Evolutionary conservation across 1,140 invertebrate species (phyloP).

Genomic region (Apis cerana): DNA sequence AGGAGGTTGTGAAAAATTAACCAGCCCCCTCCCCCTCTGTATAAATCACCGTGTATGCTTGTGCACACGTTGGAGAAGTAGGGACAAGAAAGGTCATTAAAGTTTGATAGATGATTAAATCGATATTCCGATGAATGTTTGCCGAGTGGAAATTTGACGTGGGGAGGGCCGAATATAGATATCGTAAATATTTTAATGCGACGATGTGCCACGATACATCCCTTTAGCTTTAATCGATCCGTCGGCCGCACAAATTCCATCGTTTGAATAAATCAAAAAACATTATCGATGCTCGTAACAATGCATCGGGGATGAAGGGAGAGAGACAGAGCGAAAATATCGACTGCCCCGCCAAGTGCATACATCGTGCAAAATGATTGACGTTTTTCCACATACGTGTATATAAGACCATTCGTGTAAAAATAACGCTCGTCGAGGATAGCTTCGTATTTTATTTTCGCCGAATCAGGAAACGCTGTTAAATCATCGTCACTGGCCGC

Average conservation of each 20-base stretch:
- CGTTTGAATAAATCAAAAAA: slow-evolving; percentile 55
- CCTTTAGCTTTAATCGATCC: slow-evolving; percentile 52
- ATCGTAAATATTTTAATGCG: slow-evolving; percentile 60
- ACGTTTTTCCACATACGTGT: not conserved
- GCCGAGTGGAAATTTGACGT: slow-evolving; percentile 32
- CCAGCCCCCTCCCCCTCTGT: not conserved
- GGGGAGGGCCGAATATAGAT: slow-evolving; percentile 45
- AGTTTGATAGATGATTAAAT: slow-evolving; percentile 55
- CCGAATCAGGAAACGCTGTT: no score
- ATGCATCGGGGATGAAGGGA: slow-evolving; percentile 5
- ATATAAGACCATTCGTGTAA: not conserved
- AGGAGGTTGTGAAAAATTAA: slow-evolving; percentile 47
- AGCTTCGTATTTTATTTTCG: not conserved
- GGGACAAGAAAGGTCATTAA: slow-evolving; percentile 30
- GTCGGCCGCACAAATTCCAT: slow-evolving; percentile 10
- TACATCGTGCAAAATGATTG: slow-evolving; percentile 15
- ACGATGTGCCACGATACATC: slow-evolving; percentile 49
- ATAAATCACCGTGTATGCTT: slow-evolving; percentile 32
- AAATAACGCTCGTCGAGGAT: slow-evolving; percentile 2
- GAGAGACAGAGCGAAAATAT: not conserved
- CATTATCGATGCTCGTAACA: slow-evolving; percentile 39
- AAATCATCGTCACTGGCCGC: no score
- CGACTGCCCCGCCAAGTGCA: slow-evolving; percentile 9
- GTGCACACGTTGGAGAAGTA: not conserved
- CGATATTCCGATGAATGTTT: slow-evolving; percentile 49